phyloP scores from a whole-genome alignment of 2,888 invertebrate species.

The Orthonevra nobilis region DNA sequence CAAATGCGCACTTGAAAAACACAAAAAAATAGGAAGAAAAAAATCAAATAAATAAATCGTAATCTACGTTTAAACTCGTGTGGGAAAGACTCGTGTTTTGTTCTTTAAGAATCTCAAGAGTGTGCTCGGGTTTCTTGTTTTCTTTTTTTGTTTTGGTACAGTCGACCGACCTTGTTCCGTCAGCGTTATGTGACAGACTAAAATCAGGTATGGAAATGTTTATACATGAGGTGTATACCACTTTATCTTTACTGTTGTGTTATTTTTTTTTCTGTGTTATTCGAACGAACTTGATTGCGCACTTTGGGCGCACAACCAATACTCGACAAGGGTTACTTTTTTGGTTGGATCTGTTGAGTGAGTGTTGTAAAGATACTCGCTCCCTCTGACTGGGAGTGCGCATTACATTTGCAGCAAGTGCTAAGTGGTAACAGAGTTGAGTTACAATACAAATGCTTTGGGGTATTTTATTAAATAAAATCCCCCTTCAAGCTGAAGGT shows the following conservation, averaged over 20 bases:
- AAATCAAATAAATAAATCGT: slow-evolving; percentile 9
- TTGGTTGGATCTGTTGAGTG: slow-evolving; percentile 24
- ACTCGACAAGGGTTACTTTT: slow-evolving; percentile 53
- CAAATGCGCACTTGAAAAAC: slow-evolving; percentile 44
- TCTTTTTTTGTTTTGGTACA: no score
- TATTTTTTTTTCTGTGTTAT: slow-evolving; percentile 28
- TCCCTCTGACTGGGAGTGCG: slow-evolving; percentile 18
- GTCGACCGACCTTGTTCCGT: slow-evolving; percentile 78
- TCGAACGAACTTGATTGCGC: slow-evolving; percentile 69
- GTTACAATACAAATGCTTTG: no score
- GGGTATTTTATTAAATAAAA: no score
- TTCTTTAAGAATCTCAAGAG: slow-evolving; percentile 44
- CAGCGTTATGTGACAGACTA: slow-evolving; percentile 80
- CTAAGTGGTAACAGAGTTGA: background rate
- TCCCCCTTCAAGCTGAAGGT: background rate
- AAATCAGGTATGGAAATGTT: slow-evolving; percentile 73
- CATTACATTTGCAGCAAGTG: slow-evolving; percentile 14
- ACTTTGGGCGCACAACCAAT: slow-evolving; percentile 52
- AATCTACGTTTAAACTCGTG: slow-evolving; percentile 30
- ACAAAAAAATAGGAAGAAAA: no score
- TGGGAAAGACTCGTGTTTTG: slow-evolving; percentile 34
- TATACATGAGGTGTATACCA: slow-evolving; percentile 71
- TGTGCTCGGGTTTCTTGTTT: no score
- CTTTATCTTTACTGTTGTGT: slow-evolving; percentile 46
- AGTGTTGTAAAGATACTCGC: slow-evolving; percentile 1